phyloP scores from a whole-genome alignment of 2,888 invertebrate species.

The Habrosyne pyritoides region DNA sequence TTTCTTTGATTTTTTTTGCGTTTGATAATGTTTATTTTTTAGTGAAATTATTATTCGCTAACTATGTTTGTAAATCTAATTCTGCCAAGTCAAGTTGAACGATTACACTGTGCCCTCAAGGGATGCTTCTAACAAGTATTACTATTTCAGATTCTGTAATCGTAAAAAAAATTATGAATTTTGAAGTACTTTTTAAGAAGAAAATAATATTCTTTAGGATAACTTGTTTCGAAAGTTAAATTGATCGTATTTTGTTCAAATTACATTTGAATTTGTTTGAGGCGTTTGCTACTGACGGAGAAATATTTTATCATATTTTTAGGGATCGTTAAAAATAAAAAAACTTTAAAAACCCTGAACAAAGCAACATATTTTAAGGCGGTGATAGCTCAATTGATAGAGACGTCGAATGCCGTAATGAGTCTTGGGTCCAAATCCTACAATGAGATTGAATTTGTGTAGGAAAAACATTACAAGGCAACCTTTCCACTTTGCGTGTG shows the following conservation, averaged over 20 bases:
- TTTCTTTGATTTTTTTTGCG: not conserved
- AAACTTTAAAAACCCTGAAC: not conserved
- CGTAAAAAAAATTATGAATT: not conserved
- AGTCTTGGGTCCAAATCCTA: too few species aligned
- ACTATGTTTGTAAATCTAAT: too few species aligned
- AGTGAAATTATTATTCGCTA: not conserved
- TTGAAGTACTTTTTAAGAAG: not conserved
- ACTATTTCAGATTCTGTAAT: not conserved
- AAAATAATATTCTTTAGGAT: slow-evolving; percentile 14
- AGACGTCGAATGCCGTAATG: too few species aligned
- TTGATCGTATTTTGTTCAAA: slow-evolving; percentile 44
- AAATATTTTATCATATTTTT: not conserved
- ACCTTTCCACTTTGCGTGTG: too few species aligned
- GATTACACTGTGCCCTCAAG: not conserved
- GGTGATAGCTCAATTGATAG: too few species aligned
- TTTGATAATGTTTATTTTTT: not conserved
- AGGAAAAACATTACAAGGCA: too few species aligned
- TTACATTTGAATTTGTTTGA: slow-evolving; percentile 39
- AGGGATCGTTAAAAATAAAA: not conserved
- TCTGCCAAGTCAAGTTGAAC: not conserved
- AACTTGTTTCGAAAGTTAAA: slow-evolving; percentile 37
- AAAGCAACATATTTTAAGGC: too few species aligned
- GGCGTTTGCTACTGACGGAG: slow-evolving; percentile 16
- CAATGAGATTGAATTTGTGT: too few species aligned
- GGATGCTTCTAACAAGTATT: not conserved